phyloP scores from a whole-genome alignment of 2,113 vertebrate species.

The Isichthys henryi region DNA sequence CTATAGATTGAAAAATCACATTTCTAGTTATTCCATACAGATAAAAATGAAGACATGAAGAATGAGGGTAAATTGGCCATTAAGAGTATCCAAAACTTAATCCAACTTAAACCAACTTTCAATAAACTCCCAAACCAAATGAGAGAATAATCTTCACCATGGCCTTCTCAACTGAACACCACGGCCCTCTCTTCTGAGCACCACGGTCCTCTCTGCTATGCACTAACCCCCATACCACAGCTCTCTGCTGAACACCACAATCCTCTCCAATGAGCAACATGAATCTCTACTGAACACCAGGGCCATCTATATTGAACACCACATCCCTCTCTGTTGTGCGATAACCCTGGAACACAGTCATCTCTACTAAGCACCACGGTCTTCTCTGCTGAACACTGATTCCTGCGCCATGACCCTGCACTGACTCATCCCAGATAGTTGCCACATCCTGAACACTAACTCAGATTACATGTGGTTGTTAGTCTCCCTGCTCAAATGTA shows the following conservation, averaged over 20 bases:
- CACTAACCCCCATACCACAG: too few relatives aligned
- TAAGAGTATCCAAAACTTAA: neutral
- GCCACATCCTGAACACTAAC: neutral
- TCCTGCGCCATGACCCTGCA: neutral
- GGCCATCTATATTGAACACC: neutral
- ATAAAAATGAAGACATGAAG: neutral
- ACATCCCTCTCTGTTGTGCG: neutral
- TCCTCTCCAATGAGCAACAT: too few relatives aligned
- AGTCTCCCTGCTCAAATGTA: neutral
- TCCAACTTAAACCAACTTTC: neutral
- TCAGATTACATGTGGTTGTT: neutral
- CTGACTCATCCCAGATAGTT: neutral
- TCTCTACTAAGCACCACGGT: neutral
- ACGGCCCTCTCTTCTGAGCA: neutral
- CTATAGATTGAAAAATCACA: neutral
- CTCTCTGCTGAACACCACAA: neutral
- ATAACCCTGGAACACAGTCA: neutral
- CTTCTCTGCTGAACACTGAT: neutral
- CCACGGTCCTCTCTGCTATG: neutral
- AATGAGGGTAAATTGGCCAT: neutral
- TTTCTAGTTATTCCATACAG: neutral
- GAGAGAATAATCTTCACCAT: neutral
- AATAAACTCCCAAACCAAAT: neutral
- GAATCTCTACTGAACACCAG: neutral
- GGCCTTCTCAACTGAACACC: neutral